These are phyloP conservation scores for Emydocephalus ijimae DNA, from an alignment of 2,113 vertebrate species.

Conservation along the genomic window DNA sequence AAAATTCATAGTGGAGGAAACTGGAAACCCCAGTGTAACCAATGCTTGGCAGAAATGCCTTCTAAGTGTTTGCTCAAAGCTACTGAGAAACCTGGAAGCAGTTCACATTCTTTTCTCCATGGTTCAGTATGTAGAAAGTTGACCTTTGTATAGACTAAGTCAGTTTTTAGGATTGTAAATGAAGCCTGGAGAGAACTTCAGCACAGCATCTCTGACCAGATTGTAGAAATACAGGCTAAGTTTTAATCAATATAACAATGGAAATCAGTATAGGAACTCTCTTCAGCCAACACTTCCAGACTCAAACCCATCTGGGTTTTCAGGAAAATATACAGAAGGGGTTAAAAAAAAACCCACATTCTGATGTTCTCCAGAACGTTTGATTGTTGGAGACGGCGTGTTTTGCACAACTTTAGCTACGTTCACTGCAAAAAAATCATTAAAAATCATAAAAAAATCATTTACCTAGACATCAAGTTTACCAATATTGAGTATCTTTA, in stretches of 20 bases:
- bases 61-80: background rate
- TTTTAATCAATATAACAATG: background rate
- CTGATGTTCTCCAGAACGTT: background rate
- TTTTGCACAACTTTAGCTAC: background rate
- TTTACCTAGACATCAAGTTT: background rate
- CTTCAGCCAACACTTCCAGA: background rate
- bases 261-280: background rate
- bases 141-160: background rate
- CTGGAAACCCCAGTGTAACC: background rate
- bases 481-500: conserved; percentile 22
- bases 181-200: no score
- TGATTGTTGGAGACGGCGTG: background rate
- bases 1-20: background rate
- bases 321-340: background rate
- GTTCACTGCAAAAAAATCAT: background rate
- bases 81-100: background rate
- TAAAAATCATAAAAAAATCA: background rate
- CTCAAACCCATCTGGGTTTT: background rate
- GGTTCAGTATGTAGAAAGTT: background rate
- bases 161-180: background rate
- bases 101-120: background rate
- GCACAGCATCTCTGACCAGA: no score
- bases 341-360: background rate
- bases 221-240: no score
- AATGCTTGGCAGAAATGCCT: background rate